phyloP scores from a whole-genome alignment of 2,888 invertebrate species.

The Azorinus chamasolen region DNA sequence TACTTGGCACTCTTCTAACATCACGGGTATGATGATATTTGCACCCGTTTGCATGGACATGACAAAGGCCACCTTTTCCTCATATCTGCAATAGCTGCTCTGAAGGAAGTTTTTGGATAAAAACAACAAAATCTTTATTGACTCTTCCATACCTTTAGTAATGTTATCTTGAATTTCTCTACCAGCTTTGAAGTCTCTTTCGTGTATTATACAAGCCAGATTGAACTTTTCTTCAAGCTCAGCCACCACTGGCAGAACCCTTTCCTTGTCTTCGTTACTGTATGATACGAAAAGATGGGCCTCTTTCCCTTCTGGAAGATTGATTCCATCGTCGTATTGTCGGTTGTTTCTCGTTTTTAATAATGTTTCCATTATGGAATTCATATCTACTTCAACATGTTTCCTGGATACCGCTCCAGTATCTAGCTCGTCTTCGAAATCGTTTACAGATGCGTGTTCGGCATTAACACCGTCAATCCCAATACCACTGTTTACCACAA shows the following conservation, averaged over 20 bases:
- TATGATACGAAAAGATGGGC: conserved; percentile 34
- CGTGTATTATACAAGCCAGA: conserved; percentile 27
- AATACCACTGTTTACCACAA: too few relatives aligned
- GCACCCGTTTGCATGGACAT: conserved; percentile 18
- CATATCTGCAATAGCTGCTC: conserved; percentile 40
- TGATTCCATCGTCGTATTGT: background rate
- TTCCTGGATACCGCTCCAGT: too few relatives aligned
- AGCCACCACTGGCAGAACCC: conserved; percentile 16
- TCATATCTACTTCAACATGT: too few relatives aligned
- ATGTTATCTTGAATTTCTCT: conserved; percentile 35
- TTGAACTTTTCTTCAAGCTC: conserved; percentile 25
- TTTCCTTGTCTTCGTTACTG: conserved; percentile 25
- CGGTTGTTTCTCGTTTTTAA: too few relatives aligned
- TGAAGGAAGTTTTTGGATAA: conserved; percentile 30
- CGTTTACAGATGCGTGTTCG: too few relatives aligned
- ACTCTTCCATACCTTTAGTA: conserved; percentile 14
- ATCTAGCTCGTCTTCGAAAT: too few relatives aligned
- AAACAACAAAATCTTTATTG: conserved; percentile 24
- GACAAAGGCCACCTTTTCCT: conserved; percentile 35
- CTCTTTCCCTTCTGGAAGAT: conserved; percentile 30
- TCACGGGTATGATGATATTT: conserved; percentile 33
- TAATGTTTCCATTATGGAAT: too few relatives aligned
- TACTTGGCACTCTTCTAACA: conserved; percentile 40
- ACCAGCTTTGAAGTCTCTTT: conserved; percentile 41
- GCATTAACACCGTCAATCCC: too few relatives aligned